A percentile compares a stretch with the other conserved stretches of the same genome.
phyloP scores from a whole-genome alignment of 2,113 vertebrate species.

The Chrysochloris asiatica region DNA sequence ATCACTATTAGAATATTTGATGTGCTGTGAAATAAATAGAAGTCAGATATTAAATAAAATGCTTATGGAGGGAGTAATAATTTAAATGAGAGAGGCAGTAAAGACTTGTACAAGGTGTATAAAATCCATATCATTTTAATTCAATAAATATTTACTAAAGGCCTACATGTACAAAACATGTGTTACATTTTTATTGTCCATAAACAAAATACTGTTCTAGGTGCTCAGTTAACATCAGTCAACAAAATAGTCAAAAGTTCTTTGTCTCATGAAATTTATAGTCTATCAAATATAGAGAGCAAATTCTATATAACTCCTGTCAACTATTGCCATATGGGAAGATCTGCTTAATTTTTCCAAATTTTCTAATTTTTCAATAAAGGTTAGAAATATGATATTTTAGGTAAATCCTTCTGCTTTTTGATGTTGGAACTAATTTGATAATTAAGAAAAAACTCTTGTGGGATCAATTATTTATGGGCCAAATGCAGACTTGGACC shows the following conservation, averaged over 20 bases:
- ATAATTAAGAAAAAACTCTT: not conserved
- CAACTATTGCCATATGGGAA: not conserved
- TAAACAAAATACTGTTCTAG: not conserved
- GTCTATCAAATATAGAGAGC: not conserved
- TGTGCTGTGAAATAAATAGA: not conserved
- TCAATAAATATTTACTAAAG: not conserved
- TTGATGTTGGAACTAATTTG: not conserved
- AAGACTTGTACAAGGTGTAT: not conserved
- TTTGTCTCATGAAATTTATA: not conserved
- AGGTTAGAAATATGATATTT: not conserved
- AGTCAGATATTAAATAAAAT: not conserved
- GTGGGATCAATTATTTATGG: not conserved
- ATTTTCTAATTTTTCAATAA: conserved; percentile 15
- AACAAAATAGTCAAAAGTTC: not conserved
- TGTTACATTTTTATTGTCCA: not conserved
- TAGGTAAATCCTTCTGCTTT: not conserved
- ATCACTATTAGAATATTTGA: not conserved
- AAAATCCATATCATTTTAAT: not conserved
- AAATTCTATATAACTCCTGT: not conserved
- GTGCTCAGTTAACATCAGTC: not conserved
- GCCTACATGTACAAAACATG: not conserved
- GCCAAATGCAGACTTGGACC: not conserved
- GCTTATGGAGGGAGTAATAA: not conserved
- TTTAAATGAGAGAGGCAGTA: not conserved
- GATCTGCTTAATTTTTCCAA: not conserved